These are phyloP conservation scores for Cotesia vestalis DNA, from an alignment of 1,140 invertebrate species.

Conservation along the genomic window DNA sequence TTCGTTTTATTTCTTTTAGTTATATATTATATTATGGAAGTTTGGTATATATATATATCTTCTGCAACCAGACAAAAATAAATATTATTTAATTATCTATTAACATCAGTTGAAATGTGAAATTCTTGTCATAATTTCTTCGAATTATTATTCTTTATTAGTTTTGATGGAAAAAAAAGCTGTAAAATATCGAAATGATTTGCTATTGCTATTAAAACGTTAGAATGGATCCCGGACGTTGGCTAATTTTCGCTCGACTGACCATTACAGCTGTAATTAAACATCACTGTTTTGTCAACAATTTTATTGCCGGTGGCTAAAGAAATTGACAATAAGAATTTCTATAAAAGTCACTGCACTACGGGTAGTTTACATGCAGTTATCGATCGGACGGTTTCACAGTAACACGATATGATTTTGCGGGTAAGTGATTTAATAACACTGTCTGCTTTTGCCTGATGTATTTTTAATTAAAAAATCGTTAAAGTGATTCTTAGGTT, in stretches of 20 bases:
- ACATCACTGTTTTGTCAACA: conserved; percentile 56
- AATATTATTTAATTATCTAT: no score
- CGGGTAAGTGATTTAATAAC: conserved; percentile 52
- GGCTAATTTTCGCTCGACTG: conserved; percentile 49
- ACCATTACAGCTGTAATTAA: conserved; percentile 60
- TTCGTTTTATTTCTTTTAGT: no score
- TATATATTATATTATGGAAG: no score
- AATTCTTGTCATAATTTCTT: no score
- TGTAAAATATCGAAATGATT: conserved; percentile 33
- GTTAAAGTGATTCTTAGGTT: no score
- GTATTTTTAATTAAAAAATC: not conserved
- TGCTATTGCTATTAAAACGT: not conserved
- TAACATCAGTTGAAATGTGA: no score
- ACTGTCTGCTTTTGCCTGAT: not conserved
- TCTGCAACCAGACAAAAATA: no score
- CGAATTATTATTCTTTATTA: no score
- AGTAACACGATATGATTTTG: conserved; percentile 51
- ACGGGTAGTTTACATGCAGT: conserved; percentile 52
- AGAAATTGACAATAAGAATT: conserved; percentile 44
- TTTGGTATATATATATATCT: no score
- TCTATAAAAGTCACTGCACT: conserved; percentile 57
- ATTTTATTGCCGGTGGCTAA: conserved; percentile 56
- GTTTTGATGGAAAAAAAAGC: no score
- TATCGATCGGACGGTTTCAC: conserved; percentile 46
- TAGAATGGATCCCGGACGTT: conserved; percentile 8